phyloP scores from a whole-genome alignment of 2,113 vertebrate genomes.

The Tetrao urogallus region DNA sequence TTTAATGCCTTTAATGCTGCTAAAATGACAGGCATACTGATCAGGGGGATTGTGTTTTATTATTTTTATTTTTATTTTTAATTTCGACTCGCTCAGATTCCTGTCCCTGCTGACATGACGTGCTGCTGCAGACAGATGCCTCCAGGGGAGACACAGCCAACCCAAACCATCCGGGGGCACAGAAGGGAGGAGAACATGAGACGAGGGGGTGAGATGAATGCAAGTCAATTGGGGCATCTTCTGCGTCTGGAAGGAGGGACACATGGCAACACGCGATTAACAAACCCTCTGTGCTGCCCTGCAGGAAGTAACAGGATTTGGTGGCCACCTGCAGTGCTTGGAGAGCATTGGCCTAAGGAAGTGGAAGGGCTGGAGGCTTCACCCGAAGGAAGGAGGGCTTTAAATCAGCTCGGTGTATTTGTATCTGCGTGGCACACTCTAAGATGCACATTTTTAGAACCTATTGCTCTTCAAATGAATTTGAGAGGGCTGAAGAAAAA shows the following conservation, averaged over 20 bases:
- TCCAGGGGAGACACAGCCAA: neutral
- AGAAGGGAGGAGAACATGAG: neutral
- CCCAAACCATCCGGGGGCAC: neutral
- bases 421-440: neutral
- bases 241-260: neutral
- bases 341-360: neutral
- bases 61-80: neutral
- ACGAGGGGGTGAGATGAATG: neutral
- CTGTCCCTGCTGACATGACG: neutral
- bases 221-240: neutral
- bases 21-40: constrained; percentile 54
- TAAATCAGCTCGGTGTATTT: fast-evolving
- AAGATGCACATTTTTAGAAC: neutral
- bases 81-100: neutral
- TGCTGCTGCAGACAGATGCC: neutral
- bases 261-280: neutral
- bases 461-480: neutral
- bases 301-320: neutral
- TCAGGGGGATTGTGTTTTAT: constrained; percentile 27
- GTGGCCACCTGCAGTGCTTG: neutral
- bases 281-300: neutral
- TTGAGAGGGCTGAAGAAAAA: neutral
- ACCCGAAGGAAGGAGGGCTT: neutral
- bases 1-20: constrained; percentile 7
- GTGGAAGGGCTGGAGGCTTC: neutral